Evolutionary conservation across 37 sponge, comb jelly and placozoan genomes (phyloP), one percentile per base, ranked within the genome.

Genomic region (Chondrilla cf. caribensis): DNA sequence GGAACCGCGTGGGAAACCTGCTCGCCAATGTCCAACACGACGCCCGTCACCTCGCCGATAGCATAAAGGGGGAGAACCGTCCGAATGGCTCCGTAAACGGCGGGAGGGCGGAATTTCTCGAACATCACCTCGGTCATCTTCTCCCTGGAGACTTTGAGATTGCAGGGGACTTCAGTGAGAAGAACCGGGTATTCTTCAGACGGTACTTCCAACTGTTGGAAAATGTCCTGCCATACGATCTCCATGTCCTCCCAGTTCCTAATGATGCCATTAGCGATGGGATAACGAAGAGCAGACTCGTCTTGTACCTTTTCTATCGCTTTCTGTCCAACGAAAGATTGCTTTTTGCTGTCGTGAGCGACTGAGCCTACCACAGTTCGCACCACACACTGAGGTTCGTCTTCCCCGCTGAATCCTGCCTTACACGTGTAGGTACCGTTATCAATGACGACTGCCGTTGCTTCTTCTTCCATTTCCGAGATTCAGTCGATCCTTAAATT

Each of bases 61-160:
- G 88, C 83, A 58, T 87, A 87, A 67, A 87, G 58, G 33, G 88
- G 70, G 37, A 87, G 83, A 54, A 87, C 88, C 29, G 88, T 81
- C 68, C 72, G 78, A 70, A 80, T 80, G 59, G 77, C 77, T 25
- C 62, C 81, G 44, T 86, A 80, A 81, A 86, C 80, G 77, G 88
- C 88, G 38, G 88, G 88, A 51, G 41, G 28, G 88, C 82, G 83
- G 70, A 87, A 87, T 58, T 82, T 82, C 79, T 87, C 88, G 79
- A 87, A 87, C 88, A 87, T 87, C 57, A 87, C 82, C 79, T 87
- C 75, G 24, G 88, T 87, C 88, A 87, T 87, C 79, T 82, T 87
- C 71, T 87, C 88, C 54, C 88, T 76, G 88, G 82, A 73, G 58
- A 67, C 79, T 59, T 87, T 87, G 65, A 83, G 88, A 78, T 87